Evolutionary conservation across 2,113 vertebrate species (phyloP).

Genomic region (human): GRCh38 chr3:53188501-53189000

Average conservation of each 20-base stretch:
- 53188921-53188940: neutral
- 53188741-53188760: conserved; percentile 95
- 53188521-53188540: neutral
- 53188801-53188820: conserved; percentile 91
- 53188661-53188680: neutral
- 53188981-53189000: rapidly evolving
- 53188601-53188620: neutral
- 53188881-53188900: neutral
- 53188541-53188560: neutral
- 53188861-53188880: neutral
- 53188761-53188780: conserved; percentile 98
- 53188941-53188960: rapidly evolving
- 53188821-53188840: conserved; percentile 98
- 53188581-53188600: neutral
- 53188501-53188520: neutral
- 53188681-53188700: neutral
- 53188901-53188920: neutral
- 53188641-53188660: neutral
- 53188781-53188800: conserved; percentile 99
- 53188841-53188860: conserved; percentile 97
- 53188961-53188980: neutral
- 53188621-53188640: neutral
- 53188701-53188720: conserved; percentile 78
- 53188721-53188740: conserved; percentile 99
- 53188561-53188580: neutral